phyloP scores from a whole-genome alignment of 2,797 vertebrate species.

The Otus scops region DNA sequence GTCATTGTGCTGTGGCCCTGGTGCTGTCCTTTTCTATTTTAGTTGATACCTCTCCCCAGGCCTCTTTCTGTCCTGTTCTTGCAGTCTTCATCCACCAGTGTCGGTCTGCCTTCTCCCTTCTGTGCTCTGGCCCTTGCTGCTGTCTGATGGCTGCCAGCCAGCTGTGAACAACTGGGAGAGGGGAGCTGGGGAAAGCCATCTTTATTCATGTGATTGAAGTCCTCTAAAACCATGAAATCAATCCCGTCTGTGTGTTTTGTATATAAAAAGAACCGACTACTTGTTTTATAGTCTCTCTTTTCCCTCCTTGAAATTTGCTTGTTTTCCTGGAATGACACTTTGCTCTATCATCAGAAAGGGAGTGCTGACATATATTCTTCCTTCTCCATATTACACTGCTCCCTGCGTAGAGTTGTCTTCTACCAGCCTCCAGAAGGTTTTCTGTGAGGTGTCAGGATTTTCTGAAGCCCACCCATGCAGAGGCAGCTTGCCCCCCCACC shows the following conservation, averaged over 20 bases:
- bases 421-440: background rate
- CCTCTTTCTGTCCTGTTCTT: background rate
- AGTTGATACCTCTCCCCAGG: background rate
- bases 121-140: background rate
- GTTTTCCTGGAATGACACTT: conserved; percentile 9
- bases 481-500: background rate
- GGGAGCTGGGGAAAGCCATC: background rate
- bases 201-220: conserved; percentile 16
- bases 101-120: rapidly evolving
- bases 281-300: background rate
- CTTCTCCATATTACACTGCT: background rate
- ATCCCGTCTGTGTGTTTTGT: background rate
- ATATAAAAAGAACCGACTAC: background rate
- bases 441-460: background rate
- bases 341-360: background rate
- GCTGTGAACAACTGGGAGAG: background rate
- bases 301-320: background rate
- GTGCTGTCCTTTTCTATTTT: background rate
- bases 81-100: background rate
- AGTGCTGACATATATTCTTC: background rate
- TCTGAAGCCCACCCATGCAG: background rate
- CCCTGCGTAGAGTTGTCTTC: background rate
- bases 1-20: background rate
- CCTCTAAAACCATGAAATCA: conserved; percentile 18
- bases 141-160: background rate